Percentiles rank a stretch among this genome's conserved stretches.
These are phyloP conservation scores for Timandra comae DNA, from an alignment of 2,888 invertebrate genomes.

Conservation along the genomic window DNA sequence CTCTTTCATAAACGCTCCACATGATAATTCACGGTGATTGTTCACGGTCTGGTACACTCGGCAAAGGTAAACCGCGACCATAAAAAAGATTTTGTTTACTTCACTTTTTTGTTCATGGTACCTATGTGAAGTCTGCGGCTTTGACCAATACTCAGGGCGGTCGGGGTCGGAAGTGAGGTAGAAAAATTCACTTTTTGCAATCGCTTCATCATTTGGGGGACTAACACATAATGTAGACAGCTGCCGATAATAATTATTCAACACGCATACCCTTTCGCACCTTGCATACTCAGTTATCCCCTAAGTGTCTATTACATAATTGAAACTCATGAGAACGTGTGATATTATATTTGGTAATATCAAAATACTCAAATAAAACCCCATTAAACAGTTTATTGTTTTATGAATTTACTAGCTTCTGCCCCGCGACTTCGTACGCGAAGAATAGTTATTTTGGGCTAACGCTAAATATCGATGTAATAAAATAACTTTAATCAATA, in stretches of 20 bases:
- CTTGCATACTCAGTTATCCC: constrained; percentile 43
- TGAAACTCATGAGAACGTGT: neutral
- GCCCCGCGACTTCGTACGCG: too few species aligned
- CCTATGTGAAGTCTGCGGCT: constrained; percentile 55
- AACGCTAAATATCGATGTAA: too few species aligned
- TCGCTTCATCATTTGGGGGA: constrained; percentile 60
- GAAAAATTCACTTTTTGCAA: constrained; percentile 52
- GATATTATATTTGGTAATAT: neutral
- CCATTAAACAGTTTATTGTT: too few species aligned
- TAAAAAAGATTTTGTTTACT: constrained; percentile 69
- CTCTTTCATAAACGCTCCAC: constrained; percentile 65
- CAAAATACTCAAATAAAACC: too few species aligned
- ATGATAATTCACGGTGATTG: constrained; percentile 70
- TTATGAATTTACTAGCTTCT: too few species aligned
- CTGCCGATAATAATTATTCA: constrained; percentile 66
- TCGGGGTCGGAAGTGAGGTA: constrained; percentile 44
- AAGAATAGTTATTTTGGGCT: too few species aligned
- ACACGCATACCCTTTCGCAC: constrained; percentile 71
- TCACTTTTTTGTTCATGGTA: constrained; percentile 59
- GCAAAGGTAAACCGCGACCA: constrained; percentile 70
- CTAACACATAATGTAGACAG: constrained; percentile 48
- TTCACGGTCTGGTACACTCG: constrained; percentile 70
- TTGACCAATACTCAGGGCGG: constrained; percentile 51
- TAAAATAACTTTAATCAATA: too few species aligned
- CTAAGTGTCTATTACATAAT: neutral